Base-by-base conservation (phyloP, 2,113 vertebrate genomes). In the Melierax canorus region DNA sequence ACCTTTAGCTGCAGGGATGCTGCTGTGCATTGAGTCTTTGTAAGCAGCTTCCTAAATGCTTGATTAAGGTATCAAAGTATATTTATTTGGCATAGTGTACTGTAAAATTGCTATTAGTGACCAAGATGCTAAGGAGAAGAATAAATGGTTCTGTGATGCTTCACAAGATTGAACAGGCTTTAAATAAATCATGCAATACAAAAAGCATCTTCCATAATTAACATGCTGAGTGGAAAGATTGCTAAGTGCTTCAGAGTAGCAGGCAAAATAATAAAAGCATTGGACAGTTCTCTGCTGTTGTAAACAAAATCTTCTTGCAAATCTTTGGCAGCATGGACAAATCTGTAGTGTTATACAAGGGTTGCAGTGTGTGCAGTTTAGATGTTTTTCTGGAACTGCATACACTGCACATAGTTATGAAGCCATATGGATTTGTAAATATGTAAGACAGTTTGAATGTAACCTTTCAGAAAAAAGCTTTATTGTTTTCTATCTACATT, bases 111-210 rank as follows among this genome's bases (percentile, higher is more conserved):
- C 34, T 62, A 16, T 90, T 85, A 95, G 88, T n/a, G 79, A 96
- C 97, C 80, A 84, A 94, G 91, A 83, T 68, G 85, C 94, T 91
- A 82, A 89, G 50, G 66, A 95, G 79, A 95, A 95, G 88, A 97
- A 88, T 90, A 95, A 97, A 97, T 95, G 97, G 73, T 96, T 95
- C 79, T 78, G 89, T 97, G 92, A 84, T 95, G 90, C 90, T 97
- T 97, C 88, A 88, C 94, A 97, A 81, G 71, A 94, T 92, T 93
- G 95, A 97, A 34, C 51, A 39, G 79, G 53, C 84, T 97, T 98
- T 97, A 96, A 97, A 98, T 97, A 98, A 98, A 97, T 97, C 94
- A 94, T 94, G 91, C 51, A 96, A 95, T 95, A 88, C 75, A 96
- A 94, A 94, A 92, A 97, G 96, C 94, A 93, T 95, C 96, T 97